phyloP scores from a whole-genome alignment of 2,797 vertebrate genomes.

The Bucorvus abyssinicus region DNA sequence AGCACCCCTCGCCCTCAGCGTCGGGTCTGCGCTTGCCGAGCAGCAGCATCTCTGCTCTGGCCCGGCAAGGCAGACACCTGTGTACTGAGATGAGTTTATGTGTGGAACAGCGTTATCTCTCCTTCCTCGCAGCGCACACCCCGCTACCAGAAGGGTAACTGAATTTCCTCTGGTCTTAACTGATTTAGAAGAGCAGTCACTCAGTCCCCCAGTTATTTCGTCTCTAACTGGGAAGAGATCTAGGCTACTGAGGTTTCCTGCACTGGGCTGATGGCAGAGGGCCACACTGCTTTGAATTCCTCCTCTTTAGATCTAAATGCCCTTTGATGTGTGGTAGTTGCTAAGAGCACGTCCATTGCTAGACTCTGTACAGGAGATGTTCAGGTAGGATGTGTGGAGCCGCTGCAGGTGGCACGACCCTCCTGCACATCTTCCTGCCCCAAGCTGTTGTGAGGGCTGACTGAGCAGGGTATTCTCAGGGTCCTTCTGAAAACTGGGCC shows the following conservation, averaged over 20 bases:
- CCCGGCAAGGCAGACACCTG: not conserved
- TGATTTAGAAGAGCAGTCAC: not conserved
- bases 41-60: fast-evolving
- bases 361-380: not conserved
- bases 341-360: not conserved
- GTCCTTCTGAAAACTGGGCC: not conserved
- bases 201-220: not conserved
- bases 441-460: not conserved
- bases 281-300: not conserved
- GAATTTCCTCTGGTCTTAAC: not conserved
- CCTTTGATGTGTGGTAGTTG: not conserved
- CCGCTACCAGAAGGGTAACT: slow-evolving; percentile 7
- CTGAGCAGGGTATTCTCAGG: not conserved
- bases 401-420: not conserved
- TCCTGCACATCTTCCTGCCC: not conserved
- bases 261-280: not conserved
- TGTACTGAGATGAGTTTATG: not conserved
- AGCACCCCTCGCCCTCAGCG: not conserved
- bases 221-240: not conserved
- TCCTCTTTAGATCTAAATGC: not conserved
- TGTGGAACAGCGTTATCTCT: not conserved
- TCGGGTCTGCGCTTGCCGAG: not conserved
- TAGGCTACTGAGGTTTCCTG: not conserved
- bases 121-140: not conserved
- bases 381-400: not conserved